Base-by-base conservation (phyloP, 1,140 invertebrate genomes). In the Zaprionus capensis region DNA sequence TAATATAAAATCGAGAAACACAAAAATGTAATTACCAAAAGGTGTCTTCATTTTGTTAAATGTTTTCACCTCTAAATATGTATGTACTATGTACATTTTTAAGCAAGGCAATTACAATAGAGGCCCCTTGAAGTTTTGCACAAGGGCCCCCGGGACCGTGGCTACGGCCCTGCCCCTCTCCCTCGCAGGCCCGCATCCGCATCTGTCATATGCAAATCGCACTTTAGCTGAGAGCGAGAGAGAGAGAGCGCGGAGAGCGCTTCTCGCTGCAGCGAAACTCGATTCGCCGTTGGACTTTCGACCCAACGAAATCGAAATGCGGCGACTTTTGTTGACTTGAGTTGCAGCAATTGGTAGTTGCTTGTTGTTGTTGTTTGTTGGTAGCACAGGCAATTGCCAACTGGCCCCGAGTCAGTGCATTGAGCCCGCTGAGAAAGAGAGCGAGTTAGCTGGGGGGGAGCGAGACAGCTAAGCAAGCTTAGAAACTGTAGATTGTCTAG, bases 351-450 rank as follows among this genome's bases (percentile, higher is more conserved):
- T 46, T 46, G n/a, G 41, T 17, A 9, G 41, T 34, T 34, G 31
- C 31, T 31, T 31, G 28, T n/a, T 44, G 15, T 6, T 44, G 38
- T 44, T 38, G 36, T 38, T 38, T 14, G 36, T 38, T 38, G 41
- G 41, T 4, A 46, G 41, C 41, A 46, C 41, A 46, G 41, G 41
- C 41, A 17, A 44, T 17, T 44, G 38, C 15, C 38, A 63, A 49
- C 24, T 56, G 65, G 38, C 65, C 65, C 53, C 55, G 53, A 58
- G 55, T 5, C 55, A 58, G 65, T 67, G 53, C 65, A 58, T 67
- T 67, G 65, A 55, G 53, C 55, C 56, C 68, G 15, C n/a, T 41
- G 38, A n/a, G n/a, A 17, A 17, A 17, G 41, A 7, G 41, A 17
- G 41, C 15, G n/a, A 46, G 41, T 9, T 34, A 34, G 31, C 31